Percentiles rank a stretch among this genome's conserved stretches.
These are phyloP conservation scores for Sciurus niger DNA, from an alignment of 2,113 vertebrate species.

Conservation along the genomic window DNA sequence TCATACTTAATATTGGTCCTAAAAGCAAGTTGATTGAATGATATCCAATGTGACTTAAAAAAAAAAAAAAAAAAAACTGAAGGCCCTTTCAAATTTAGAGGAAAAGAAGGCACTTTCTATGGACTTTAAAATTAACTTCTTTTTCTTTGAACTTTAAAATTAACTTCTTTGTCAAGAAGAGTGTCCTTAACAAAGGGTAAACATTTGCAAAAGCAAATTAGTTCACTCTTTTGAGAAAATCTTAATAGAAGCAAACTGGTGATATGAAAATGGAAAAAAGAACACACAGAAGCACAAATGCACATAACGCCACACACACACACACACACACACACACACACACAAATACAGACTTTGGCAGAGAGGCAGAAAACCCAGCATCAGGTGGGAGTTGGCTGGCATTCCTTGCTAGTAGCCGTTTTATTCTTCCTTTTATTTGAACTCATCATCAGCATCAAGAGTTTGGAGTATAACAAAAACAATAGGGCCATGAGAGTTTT, in stretches of 20 bases:
- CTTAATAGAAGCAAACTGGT: background rate
- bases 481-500: background rate
- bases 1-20: background rate
- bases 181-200: background rate
- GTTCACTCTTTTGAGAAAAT: background rate
- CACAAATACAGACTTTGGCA: background rate
- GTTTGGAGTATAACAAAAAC: slow-evolving; percentile 1
- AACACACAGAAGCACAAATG: background rate
- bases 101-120: background rate
- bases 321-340: background rate
- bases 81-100: background rate
- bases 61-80: background rate
- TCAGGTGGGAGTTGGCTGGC: background rate
- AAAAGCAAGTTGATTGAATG: slow-evolving; percentile 12
- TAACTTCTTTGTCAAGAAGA: background rate
- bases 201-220: background rate
- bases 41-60: background rate
- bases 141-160: background rate
- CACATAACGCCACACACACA: background rate
- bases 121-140: background rate
- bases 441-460: background rate
- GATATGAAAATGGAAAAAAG: background rate
- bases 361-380: background rate
- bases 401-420: background rate
- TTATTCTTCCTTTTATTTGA: background rate